phyloP scores from a whole-genome alignment of 2,888 invertebrate genomes.

The Lasioglossum malachurum region DNA sequence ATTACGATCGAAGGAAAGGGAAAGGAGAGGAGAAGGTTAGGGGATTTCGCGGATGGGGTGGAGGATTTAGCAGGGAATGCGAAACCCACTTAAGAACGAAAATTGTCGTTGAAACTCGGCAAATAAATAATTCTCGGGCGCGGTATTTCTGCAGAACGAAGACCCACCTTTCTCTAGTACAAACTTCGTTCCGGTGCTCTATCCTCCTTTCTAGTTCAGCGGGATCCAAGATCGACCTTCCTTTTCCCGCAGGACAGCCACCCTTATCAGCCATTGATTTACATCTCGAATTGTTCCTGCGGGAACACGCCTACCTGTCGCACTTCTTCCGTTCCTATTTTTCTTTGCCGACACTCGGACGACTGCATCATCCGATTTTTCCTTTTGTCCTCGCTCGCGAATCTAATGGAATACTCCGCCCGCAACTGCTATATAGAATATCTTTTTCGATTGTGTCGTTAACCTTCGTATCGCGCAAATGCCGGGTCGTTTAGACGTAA shows the following conservation, averaged over 20 bases:
- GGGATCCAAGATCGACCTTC: constrained; percentile 59
- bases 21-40: constrained; percentile 32
- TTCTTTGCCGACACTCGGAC: constrained; percentile 50
- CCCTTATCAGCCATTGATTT: constrained; percentile 81
- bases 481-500: background rate
- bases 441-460: background rate
- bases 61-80: constrained; percentile 45
- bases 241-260: constrained; percentile 68
- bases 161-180: constrained; percentile 80
- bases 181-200: constrained; percentile 49
- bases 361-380: constrained; percentile 46
- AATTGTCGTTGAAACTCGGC: constrained; percentile 72
- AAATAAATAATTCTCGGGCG: constrained; percentile 79
- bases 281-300: constrained; percentile 79
- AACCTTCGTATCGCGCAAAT: background rate
- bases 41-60: constrained; percentile 21
- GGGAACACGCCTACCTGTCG: constrained; percentile 73
- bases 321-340: constrained; percentile 57
- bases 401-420: constrained; percentile 31
- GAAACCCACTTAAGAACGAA: constrained; percentile 63
- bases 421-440: constrained; percentile 16
- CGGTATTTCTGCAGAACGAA: constrained; percentile 70
- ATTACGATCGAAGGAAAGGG: background rate
- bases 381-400: constrained; percentile 45
- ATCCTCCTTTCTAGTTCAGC: constrained; percentile 58